Conservation (phyloP, 2,888 invertebrate genomes). For the Suillia variegata region DNA sequence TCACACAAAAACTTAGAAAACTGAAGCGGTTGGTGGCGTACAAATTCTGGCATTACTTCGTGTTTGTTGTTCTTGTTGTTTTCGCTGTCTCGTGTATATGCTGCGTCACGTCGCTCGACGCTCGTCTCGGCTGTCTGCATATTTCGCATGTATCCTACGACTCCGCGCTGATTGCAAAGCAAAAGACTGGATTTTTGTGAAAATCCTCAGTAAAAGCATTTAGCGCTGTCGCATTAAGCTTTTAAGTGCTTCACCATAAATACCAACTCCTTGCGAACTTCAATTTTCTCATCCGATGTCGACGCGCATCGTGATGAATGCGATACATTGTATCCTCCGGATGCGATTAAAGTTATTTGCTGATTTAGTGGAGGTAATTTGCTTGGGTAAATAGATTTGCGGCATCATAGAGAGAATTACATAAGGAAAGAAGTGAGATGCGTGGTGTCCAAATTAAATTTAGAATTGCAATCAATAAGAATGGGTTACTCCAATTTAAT, state of each 20-base stretch:
- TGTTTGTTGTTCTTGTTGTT: neutral
- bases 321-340: neutral
- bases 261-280: too few relatives aligned
- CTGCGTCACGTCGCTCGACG: too few relatives aligned
- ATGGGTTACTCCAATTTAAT: too few relatives aligned
- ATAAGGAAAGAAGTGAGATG: too few relatives aligned
- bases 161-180: neutral
- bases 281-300: conserved; percentile 7
- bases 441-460: too few relatives aligned
- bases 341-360: neutral
- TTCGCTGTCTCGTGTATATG: neutral
- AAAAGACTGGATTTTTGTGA: conserved; percentile 1
- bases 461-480: too few relatives aligned
- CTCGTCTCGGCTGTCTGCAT: conserved; percentile 23
- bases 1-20: too few relatives aligned
- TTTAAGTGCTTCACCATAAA: conserved; percentile 30
- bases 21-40: too few relatives aligned
- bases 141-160: too few relatives aligned
- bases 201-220: conserved; percentile 55
- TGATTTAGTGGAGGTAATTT: neutral
- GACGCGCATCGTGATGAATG: conserved; percentile 10
- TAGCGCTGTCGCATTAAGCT: conserved; percentile 48
- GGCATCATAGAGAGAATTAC: too few relatives aligned
- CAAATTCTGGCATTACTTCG: too few relatives aligned
- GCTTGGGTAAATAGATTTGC: too few relatives aligned